Conservation (phyloP, 2,888 invertebrate genomes). For the Caenorhabditis uteleia region DNA sequence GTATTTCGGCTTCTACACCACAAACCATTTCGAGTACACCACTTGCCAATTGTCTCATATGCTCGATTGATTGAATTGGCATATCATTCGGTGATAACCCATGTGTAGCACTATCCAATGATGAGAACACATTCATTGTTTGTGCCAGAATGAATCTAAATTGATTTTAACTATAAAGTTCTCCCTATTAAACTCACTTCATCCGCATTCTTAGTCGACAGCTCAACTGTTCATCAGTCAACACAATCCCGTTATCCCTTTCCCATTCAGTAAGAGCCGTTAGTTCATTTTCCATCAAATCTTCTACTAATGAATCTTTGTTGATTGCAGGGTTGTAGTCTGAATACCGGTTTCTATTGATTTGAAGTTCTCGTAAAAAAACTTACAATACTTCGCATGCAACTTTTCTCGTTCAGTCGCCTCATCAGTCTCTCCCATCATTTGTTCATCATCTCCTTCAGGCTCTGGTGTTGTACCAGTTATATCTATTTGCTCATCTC, state of each 20-base stretch:
- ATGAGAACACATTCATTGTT: constrained; percentile 1
- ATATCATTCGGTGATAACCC: constrained; percentile 4
- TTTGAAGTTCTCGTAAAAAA: too few relatives aligned
- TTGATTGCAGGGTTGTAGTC: constrained; percentile 21
- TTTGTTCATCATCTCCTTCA: too few relatives aligned
- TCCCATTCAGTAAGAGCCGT: constrained; percentile 22
- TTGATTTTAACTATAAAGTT: neutral
- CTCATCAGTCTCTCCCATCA: too few relatives aligned
- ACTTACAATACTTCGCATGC: too few relatives aligned
- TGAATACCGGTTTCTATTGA: too few relatives aligned
- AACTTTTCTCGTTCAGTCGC: too few relatives aligned
- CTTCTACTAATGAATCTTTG: constrained; percentile 17
- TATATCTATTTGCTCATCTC: too few relatives aligned
- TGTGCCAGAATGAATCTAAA: neutral
- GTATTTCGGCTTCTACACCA: constrained; percentile 18
- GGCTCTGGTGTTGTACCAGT: too few relatives aligned
- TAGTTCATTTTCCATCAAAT: constrained; percentile 17
- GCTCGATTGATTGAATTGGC: constrained; percentile 8
- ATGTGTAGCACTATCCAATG: constrained; percentile 17
- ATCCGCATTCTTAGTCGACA: constrained; percentile 5
- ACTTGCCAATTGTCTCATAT: constrained; percentile 18
- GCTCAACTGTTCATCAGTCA: constrained; percentile 11
- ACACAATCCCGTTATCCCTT: constrained; percentile 3
- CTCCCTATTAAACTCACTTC: too few relatives aligned
- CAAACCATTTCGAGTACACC: constrained; percentile 19